Conservation (phyloP, 2,888 invertebrate genomes). For the Cantharis lateralis region DNA sequence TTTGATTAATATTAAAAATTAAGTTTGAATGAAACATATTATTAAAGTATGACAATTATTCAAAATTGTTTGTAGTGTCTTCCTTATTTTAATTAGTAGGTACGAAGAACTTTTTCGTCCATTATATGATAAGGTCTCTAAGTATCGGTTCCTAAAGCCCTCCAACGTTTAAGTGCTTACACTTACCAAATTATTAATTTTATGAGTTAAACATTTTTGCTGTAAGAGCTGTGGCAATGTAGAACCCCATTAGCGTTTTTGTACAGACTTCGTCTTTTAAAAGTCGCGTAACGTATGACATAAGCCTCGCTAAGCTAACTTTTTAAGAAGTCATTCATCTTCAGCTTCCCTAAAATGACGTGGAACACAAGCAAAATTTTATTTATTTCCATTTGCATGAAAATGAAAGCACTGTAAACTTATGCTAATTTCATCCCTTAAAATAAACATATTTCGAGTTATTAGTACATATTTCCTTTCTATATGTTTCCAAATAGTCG, state of each 20-base stretch:
- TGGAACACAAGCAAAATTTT: constrained; percentile 41
- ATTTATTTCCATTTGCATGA: constrained; percentile 36
- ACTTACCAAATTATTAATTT: not conserved
- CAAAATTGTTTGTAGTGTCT: not conserved
- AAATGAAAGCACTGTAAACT: constrained; percentile 20
- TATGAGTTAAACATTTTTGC: not conserved
- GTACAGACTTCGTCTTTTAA: constrained; percentile 47
- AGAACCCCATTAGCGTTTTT: constrained; percentile 30
- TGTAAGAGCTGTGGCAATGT: not conserved
- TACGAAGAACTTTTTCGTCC: not conserved
- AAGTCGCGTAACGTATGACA: constrained; percentile 41
- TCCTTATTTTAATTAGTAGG: not conserved
- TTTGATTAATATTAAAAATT: too few relatives aligned
- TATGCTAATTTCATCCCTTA: constrained; percentile 18
- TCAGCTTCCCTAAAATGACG: constrained; percentile 38
- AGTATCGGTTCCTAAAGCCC: not conserved
- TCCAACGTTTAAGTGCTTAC: not conserved
- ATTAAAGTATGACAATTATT: not conserved
- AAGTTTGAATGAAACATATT: too few relatives aligned
- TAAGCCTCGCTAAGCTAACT: constrained; percentile 32
- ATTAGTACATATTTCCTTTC: not conserved
- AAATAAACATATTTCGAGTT: not conserved
- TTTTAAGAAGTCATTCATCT: constrained; percentile 45
- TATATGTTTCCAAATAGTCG: not conserved
- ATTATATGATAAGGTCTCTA: not conserved